Conservation (phyloP, 1,140 invertebrate genomes). For the Cardiocondyla obscurior region DNA sequence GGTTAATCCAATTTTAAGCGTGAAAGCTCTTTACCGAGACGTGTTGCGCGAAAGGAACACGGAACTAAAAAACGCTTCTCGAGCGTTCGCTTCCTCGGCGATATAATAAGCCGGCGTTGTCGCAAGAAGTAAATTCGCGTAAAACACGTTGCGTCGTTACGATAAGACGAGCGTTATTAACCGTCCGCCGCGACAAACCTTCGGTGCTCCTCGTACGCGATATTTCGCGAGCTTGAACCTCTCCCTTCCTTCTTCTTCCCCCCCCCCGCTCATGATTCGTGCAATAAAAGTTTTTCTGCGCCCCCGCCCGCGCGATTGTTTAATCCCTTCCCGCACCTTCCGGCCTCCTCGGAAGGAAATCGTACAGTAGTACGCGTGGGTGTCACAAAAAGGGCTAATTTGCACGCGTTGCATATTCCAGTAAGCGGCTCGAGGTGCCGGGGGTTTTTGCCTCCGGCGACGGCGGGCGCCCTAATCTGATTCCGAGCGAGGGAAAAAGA, state of each 20-base stretch:
- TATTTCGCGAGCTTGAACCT: slow-evolving; percentile 7
- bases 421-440: slow-evolving; percentile 14
- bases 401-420: slow-evolving; percentile 57
- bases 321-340: not conserved
- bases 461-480: slow-evolving; percentile 41
- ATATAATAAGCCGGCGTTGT: slow-evolving; percentile 35
- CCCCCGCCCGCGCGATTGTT: not conserved
- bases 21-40: slow-evolving; percentile 46
- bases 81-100: slow-evolving; percentile 5
- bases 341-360: not conserved
- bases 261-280: not conserved
- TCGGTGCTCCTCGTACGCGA: slow-evolving; percentile 13
- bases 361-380: not conserved
- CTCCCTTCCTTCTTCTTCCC: not conserved
- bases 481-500: not conserved
- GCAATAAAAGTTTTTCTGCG: slow-evolving; percentile 52
- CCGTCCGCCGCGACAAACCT: slow-evolving; percentile 17
- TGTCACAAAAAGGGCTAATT: not conserved
- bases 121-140: slow-evolving; percentile 50
- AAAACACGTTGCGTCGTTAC: slow-evolving; percentile 19
- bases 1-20: slow-evolving; percentile 45
- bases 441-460: not conserved
- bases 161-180: slow-evolving; percentile 37
- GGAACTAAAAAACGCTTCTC: slow-evolving; percentile 33
- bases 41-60: slow-evolving; percentile 30